These are phyloP conservation scores for Ips typographus DNA, from an alignment of 1,140 invertebrate genomes.

Conservation along the genomic window DNA sequence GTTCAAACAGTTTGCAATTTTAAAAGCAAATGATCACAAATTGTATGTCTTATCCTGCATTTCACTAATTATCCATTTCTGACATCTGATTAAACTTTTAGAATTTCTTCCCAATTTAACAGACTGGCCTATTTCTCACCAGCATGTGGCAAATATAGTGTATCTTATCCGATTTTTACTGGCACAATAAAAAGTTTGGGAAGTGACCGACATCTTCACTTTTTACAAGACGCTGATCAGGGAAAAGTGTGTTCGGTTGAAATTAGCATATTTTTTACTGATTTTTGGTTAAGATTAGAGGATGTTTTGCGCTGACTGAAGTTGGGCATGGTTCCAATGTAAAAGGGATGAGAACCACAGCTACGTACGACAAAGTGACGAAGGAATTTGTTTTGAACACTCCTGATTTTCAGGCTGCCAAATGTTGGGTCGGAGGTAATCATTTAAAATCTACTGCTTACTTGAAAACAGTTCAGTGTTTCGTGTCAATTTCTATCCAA, in stretches of 20 bases:
- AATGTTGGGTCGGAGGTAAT: conserved; percentile 91
- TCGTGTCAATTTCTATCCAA: not conserved
- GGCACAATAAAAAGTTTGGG: conserved; percentile 69
- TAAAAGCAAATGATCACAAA: conserved; percentile 60
- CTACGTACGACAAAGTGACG: conserved; percentile 77
- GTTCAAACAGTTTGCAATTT: conserved; percentile 61
- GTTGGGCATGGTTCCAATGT: conserved; percentile 93
- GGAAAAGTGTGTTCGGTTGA: conserved; percentile 58
- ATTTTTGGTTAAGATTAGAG: conserved; percentile 66
- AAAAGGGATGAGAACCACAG: conserved; percentile 85
- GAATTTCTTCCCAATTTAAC: too few species aligned
- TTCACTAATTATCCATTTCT: too few species aligned
- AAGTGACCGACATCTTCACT: conserved; percentile 71
- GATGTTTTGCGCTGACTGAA: conserved; percentile 90
- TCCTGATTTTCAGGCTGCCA: conserved; percentile 91
- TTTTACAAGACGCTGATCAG: conserved; percentile 68
- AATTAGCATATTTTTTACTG: conserved; percentile 67
- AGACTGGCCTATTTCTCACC: conserved; percentile 29
- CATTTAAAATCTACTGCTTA: conserved; percentile 57
- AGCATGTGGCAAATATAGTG: conserved; percentile 56
- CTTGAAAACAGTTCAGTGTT: not conserved
- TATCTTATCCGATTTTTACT: conserved; percentile 57
- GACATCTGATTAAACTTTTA: too few species aligned
- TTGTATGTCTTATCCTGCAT: too few species aligned
- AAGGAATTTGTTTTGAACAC: conserved; percentile 87